Conservation (phyloP, 2,113 vertebrate genomes). For the Lepidothrix coronata region DNA sequence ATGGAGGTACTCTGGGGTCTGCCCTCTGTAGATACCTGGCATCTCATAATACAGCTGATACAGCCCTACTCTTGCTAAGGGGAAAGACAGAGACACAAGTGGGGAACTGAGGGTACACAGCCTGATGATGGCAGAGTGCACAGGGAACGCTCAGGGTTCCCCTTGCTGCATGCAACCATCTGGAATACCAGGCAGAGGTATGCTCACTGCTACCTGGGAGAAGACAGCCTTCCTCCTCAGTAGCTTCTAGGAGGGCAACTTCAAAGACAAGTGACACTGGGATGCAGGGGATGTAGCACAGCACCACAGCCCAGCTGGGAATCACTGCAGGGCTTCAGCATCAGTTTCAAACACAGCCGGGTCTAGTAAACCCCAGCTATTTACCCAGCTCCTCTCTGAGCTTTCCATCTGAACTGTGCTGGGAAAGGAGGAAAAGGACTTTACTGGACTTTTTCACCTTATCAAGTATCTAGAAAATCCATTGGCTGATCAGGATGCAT, state of each 20-base stretch:
- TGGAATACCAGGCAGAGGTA: neutral
- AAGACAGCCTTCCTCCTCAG: neutral
- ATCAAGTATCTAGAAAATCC: neutral
- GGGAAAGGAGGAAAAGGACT: neutral
- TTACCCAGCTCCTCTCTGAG: neutral
- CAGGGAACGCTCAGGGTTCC: neutral
- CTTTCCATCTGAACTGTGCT: neutral
- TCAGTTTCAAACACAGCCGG: neutral
- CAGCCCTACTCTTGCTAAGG: neutral
- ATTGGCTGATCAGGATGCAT: accelerated
- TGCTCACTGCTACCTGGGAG: neutral
- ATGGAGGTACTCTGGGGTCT: neutral
- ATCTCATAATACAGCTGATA: accelerated
- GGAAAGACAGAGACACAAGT: neutral
- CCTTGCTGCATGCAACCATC: neutral
- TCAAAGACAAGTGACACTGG: neutral
- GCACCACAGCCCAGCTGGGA: neutral
- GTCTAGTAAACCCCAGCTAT: neutral
- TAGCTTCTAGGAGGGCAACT: neutral
- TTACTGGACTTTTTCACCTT: neutral
- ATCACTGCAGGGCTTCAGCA: neutral
- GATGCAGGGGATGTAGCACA: neutral
- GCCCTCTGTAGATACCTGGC: neutral
- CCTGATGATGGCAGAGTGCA: accelerated
- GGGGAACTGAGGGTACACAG: neutral